Base-by-base conservation (phyloP, 2,888 invertebrate species). In the Nycteola revayana region DNA sequence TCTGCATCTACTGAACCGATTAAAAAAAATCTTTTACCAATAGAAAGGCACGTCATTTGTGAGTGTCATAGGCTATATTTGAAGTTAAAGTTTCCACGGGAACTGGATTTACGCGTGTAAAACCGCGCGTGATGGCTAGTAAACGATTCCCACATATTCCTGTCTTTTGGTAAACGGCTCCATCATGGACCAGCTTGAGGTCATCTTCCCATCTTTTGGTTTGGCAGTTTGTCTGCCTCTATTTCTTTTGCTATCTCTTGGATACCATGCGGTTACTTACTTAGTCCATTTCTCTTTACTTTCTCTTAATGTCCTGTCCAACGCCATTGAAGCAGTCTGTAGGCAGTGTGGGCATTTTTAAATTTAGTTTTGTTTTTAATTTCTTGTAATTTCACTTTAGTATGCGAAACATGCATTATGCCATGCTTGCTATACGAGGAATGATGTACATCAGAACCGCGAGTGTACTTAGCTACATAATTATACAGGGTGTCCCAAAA, bases 241-340 rank as follows among this genome's bases (percentile, higher is more conserved):
- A 9, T 9, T 27, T 27, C 27, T 31, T 24, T 28, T 32, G 11
- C 32, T 24, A 28, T 34, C 34, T 27, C 39, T 29, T 26, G 33
- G 33, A 11, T 34, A 35, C 34, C 30, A 35, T 3, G 28, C 33
- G 9, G 33, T 26, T 30, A 26, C 14, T 25, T 25, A 0, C 14
- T 26, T 35, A 4, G 38, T 41, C 38, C 38, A 38, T 32, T 41
- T 45, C 8, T 42, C 36, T 23, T 27, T 28, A 2, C 11, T 27
- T 20, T 34, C 37, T 25, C 38, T 28, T 21, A 45, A 26, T 41
- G 45, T 11, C 41, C 37, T 3, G 32, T 23, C 38, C 42, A 42
- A 22, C 31, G 22, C 38, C 46, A 46, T 28, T 46, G 38, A 5
- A 43, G 22, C 7, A 10, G 11, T 8, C 10, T 31, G 9, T 29